phyloP scores from a whole-genome alignment of 1,140 invertebrate genomes.

The Andricus grossulariae region DNA sequence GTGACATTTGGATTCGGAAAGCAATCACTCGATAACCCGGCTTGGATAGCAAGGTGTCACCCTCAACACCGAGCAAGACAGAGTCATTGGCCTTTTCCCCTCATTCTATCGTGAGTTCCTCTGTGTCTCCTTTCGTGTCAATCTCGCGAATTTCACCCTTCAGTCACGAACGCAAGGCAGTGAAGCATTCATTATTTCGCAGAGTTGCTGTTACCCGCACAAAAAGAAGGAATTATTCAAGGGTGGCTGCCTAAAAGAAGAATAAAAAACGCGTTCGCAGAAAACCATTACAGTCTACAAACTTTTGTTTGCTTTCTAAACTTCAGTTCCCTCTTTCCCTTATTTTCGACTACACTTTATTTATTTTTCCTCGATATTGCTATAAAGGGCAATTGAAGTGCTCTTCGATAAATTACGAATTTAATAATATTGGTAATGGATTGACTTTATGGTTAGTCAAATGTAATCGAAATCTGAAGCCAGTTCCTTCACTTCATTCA shows the following conservation, averaged over 20 bases:
- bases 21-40: background rate
- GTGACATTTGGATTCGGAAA: background rate
- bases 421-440: slow-evolving; percentile 16
- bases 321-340: background rate
- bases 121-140: slow-evolving; percentile 36
- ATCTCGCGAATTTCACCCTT: slow-evolving; percentile 36
- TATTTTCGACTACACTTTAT: slow-evolving; percentile 19
- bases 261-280: slow-evolving; percentile 1
- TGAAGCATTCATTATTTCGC: slow-evolving; percentile 40
- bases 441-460: background rate
- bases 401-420: background rate
- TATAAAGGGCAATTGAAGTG: background rate
- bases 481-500: too few relatives aligned
- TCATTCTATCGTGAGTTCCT: background rate
- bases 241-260: slow-evolving; percentile 36
- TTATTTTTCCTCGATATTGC: background rate
- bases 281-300: slow-evolving; percentile 21
- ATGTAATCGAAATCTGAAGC: background rate
- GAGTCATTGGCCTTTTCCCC: slow-evolving; percentile 16
- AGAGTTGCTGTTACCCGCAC: slow-evolving; percentile 36
- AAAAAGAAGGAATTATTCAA: slow-evolving; percentile 44
- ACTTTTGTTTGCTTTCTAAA: slow-evolving; percentile 7
- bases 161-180: slow-evolving; percentile 7
- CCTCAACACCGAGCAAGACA: background rate
- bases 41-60: background rate